Evolutionary conservation across 1,140 invertebrate species (phyloP).

Genomic region (Philopotamus ludificatus): DNA sequence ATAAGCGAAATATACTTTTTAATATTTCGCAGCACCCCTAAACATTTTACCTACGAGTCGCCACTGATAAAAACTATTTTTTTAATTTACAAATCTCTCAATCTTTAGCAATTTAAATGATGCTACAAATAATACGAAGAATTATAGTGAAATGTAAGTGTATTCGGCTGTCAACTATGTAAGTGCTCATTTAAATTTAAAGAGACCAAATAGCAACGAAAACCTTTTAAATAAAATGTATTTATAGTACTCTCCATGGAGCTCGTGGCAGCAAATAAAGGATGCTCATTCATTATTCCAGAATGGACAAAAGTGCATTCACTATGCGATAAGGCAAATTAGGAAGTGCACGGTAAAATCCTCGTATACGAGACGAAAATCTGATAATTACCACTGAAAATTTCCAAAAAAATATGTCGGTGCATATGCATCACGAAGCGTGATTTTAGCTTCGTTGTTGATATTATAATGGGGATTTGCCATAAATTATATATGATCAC

Average conservation of each 20-base stretch:
- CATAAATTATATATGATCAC: slow-evolving; percentile 29
- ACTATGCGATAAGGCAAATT: slow-evolving; percentile 26
- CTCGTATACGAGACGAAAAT: not conserved
- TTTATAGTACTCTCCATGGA: slow-evolving; percentile 1
- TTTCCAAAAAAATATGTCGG: not conserved
- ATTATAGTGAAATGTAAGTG: no score
- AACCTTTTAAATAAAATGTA: slow-evolving; percentile 20
- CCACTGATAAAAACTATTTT: no score
- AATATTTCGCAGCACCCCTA: no score
- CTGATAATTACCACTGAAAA: not conserved
- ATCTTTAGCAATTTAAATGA: no score
- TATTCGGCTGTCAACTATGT: no score
- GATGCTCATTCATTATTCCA: slow-evolving; percentile 24
- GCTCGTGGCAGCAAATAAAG: not conserved
- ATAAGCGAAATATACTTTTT: no score
- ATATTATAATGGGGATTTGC: not conserved
- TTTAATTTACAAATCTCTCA: no score
- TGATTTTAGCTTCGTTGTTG: not conserved
- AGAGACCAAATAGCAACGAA: slow-evolving; percentile 9
- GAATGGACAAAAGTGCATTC: slow-evolving; percentile 10
- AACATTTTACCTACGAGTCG: no score
- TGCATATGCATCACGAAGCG: not conserved
- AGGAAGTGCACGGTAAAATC: slow-evolving; percentile 1
- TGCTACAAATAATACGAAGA: no score
- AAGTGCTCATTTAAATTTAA: no score